phyloP scores from a whole-genome alignment of 2,797 vertebrate genomes.

The Pantherophis alleghaniensis region DNA sequence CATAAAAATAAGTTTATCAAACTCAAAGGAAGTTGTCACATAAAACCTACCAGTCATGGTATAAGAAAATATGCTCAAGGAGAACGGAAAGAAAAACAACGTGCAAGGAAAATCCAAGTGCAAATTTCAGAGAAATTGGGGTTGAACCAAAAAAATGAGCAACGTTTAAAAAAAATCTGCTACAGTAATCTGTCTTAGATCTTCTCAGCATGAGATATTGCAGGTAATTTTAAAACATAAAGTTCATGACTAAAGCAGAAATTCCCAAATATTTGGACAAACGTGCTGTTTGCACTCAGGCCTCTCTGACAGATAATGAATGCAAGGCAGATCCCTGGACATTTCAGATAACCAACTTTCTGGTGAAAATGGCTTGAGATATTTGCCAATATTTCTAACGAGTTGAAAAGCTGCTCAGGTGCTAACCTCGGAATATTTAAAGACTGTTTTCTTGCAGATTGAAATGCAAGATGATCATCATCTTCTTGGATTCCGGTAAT shows the following conservation, averaged over 20 bases:
- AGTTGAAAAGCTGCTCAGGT: neutral
- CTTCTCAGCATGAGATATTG: neutral
- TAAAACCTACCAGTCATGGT: neutral
- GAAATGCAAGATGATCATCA: neutral
- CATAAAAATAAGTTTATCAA: neutral
- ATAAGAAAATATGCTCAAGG: neutral
- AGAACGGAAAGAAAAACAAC: neutral
- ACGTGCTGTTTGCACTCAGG: neutral
- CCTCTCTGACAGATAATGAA: neutral
- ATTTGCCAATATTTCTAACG: neutral
- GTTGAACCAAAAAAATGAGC: neutral
- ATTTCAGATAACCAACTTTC: slow-evolving; percentile 10
- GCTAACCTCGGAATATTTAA: neutral
- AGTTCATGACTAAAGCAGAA: neutral
- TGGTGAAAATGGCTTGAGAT: neutral
- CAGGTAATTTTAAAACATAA: neutral
- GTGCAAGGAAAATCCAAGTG: neutral
- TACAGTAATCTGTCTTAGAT: neutral
- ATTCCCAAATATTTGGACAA: slow-evolving; percentile 17
- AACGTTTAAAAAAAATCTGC: neutral
- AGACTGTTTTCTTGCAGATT: neutral
- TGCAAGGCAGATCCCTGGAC: slow-evolving; percentile 1
- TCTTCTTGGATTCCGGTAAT: neutral
- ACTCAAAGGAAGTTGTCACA: neutral
- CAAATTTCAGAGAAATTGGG: neutral